These are phyloP conservation scores for Condylura cristata DNA, from an alignment of 2,113 vertebrate species.

Conservation along the genomic window DNA sequence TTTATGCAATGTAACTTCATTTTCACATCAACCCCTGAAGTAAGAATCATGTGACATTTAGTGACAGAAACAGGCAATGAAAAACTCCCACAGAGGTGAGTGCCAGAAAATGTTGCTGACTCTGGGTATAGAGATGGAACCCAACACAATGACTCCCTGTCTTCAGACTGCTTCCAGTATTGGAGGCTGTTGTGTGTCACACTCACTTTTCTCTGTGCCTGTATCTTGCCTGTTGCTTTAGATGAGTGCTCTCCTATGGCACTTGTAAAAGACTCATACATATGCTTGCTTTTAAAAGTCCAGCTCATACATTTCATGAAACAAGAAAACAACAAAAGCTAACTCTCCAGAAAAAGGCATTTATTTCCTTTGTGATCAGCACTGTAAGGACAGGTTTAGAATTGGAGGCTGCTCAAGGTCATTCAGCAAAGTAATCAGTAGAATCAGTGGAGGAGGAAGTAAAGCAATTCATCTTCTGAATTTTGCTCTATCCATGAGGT, in stretches of 20 bases:
- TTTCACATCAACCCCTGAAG: neutral
- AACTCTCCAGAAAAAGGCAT: neutral
- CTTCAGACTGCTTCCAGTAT: neutral
- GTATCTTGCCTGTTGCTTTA: neutral
- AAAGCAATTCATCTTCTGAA: conserved; percentile 47
- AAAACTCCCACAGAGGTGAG: neutral
- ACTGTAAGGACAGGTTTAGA: conserved; percentile 1
- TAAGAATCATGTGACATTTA: neutral
- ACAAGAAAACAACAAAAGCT: neutral
- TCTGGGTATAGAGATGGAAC: neutral
- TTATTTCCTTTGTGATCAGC: conserved; percentile 25
- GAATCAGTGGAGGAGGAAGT: no score
- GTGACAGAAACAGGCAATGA: neutral
- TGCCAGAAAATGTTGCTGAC: neutral
- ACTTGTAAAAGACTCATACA: neutral
- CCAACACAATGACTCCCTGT: neutral
- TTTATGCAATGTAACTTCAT: neutral
- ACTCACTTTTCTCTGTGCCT: neutral
- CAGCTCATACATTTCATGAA: neutral
- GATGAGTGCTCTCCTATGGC: neutral
- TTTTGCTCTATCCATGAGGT: neutral
- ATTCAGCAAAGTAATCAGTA: conserved; percentile 43
- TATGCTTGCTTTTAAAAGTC: neutral
- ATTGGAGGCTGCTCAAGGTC: conserved; percentile 45
- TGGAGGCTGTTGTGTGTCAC: neutral